phyloP scores from a whole-genome alignment of 2,888 invertebrate species.

The Lasioglossum leucozonium region DNA sequence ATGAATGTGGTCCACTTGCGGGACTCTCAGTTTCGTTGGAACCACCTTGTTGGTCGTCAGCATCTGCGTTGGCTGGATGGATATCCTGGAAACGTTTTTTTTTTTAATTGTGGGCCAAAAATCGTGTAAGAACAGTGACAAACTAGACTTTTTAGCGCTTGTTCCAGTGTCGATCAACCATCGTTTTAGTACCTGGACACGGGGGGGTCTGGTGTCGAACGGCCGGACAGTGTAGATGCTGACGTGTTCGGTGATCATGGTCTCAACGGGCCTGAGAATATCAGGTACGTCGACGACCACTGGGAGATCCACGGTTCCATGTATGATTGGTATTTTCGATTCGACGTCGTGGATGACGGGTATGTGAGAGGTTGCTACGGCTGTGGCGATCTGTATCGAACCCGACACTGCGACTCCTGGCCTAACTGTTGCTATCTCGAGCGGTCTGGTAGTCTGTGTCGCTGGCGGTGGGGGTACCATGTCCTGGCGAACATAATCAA shows the following conservation, averaged over 20 bases:
- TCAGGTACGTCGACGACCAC: constrained; percentile 81
- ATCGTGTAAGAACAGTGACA: too few species aligned
- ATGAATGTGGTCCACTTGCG: constrained; percentile 70
- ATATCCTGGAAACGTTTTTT: constrained; percentile 63
- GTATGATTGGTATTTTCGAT: constrained; percentile 82
- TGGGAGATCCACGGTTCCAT: constrained; percentile 83
- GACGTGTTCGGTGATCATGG: constrained; percentile 76
- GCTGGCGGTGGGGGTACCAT: constrained; percentile 81
- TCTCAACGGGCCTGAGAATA: constrained; percentile 75
- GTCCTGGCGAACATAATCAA: constrained; percentile 68
- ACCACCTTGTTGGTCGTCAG: constrained; percentile 74
- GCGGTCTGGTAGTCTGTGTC: constrained; percentile 72
- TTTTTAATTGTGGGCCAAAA: too few species aligned
- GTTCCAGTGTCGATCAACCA: not conserved
- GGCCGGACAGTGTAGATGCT: constrained; percentile 82
- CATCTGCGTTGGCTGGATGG: constrained; percentile 76
- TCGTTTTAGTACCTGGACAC: constrained; percentile 73
- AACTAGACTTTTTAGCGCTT: too few species aligned
- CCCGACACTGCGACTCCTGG: constrained; percentile 81
- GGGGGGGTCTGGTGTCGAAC: constrained; percentile 79
- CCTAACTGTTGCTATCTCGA: constrained; percentile 78
- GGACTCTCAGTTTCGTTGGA: constrained; percentile 73
- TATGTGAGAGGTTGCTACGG: constrained; percentile 81
- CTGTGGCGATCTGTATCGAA: constrained; percentile 82
- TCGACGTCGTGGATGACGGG: constrained; percentile 81